These are phyloP conservation scores for Hemicrepidius hirtus DNA, from an alignment of 2,888 invertebrate genomes.

Conservation along the genomic window DNA sequence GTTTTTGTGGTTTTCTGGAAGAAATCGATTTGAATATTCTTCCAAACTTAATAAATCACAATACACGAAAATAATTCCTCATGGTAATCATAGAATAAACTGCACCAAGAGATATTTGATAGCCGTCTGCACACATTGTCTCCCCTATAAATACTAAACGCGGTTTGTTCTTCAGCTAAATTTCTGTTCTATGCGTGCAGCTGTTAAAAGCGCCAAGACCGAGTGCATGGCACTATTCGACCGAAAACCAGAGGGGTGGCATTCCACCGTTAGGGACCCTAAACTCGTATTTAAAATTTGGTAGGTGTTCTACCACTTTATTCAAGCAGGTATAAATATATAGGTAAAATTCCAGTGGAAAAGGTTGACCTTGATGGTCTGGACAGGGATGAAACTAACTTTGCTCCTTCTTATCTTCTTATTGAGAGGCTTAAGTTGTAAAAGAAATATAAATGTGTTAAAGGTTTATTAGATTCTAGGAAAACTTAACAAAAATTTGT, in stretches of 20 bases:
- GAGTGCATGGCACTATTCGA: conserved; percentile 26
- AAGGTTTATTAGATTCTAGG: background rate
- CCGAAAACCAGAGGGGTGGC: conserved; percentile 41
- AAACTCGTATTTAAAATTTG: conserved; percentile 46
- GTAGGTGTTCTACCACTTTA: conserved; percentile 46
- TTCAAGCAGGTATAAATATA: conserved; percentile 47
- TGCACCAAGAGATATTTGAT: conserved; percentile 20
- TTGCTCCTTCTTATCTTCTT: background rate
- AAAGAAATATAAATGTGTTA: background rate
- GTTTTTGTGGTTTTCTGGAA: too few species aligned
- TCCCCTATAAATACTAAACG: conserved; percentile 42
- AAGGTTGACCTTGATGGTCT: conserved; percentile 10
- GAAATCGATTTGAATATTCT: too few species aligned
- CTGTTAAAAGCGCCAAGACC: conserved; percentile 36
- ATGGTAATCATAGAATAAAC: conserved; percentile 13
- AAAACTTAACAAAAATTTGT: background rate
- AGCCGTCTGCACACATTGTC: conserved; percentile 38
- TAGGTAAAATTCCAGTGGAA: conserved; percentile 20
- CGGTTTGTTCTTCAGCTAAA: conserved; percentile 21
- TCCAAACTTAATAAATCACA: too few species aligned
- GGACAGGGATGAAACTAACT: conserved; percentile 7
- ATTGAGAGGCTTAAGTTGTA: conserved; percentile 9
- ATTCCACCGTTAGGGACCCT: conserved; percentile 49
- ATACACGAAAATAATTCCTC: background rate
- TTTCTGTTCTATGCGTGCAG: conserved; percentile 29